phyloP scores from a whole-genome alignment of 2,888 invertebrate species.

The Poecilus cupreus region DNA sequence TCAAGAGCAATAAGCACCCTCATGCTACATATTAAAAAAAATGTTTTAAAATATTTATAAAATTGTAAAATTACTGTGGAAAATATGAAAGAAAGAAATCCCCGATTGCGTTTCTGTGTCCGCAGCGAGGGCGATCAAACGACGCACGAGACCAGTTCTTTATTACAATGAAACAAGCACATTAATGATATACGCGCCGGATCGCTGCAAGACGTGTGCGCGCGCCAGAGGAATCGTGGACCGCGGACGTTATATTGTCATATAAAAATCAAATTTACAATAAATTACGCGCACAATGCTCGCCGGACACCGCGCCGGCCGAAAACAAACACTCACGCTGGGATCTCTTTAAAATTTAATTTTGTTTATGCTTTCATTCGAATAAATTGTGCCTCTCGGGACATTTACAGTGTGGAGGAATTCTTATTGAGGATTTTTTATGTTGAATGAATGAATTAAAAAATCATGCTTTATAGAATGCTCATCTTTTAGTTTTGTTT shows the following conservation, averaged over 20 bases:
- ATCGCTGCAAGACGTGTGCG: constrained; percentile 9
- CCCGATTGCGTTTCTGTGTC: neutral
- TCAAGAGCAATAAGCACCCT: too few relatives aligned
- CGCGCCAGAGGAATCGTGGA: neutral
- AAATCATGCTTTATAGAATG: neutral
- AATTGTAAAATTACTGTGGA: too few relatives aligned
- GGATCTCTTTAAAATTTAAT: constrained; percentile 62
- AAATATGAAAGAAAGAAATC: neutral
- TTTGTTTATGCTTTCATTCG: constrained; percentile 61
- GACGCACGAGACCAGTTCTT: neutral
- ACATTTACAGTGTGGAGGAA: constrained; percentile 60
- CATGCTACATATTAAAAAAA: too few relatives aligned
- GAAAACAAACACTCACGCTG: constrained; percentile 63
- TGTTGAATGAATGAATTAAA: constrained; percentile 15
- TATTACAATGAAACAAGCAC: constrained; percentile 3
- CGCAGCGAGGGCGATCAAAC: too few relatives aligned
- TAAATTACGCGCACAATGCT: constrained; percentile 60
- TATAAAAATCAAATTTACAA: constrained; percentile 46
- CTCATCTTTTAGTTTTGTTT: neutral
- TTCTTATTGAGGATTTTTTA: constrained; percentile 58
- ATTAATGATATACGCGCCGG: constrained; percentile 10
- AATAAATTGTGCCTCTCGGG: constrained; percentile 61
- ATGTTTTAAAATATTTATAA: too few relatives aligned
- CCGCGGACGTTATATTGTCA: constrained; percentile 34
- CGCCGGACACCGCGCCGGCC: constrained; percentile 55